Conservation (phyloP, 35 echinoderm and acorn worm genomes). For the Heliocidaris tuberculata region DNA sequence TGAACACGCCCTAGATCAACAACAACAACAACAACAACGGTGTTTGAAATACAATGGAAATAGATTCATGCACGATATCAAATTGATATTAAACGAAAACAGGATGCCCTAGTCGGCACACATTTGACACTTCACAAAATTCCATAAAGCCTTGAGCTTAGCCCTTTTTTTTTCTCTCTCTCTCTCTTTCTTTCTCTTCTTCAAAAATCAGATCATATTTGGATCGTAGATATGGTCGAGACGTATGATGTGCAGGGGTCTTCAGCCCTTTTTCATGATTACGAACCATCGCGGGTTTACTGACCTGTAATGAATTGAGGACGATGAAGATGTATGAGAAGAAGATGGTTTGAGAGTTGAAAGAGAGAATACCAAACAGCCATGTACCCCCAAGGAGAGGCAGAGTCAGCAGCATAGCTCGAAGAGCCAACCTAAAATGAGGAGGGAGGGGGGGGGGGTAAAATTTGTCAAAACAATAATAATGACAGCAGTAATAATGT, state of each 20-base stretch:
- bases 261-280: too few relatives aligned
- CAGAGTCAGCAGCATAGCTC: slow-evolving; percentile 80
- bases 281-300: neutral
- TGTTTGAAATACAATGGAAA: neutral
- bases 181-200: too few relatives aligned
- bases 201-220: too few relatives aligned
- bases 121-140: too few relatives aligned
- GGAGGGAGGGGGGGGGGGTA: neutral
- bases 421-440: slow-evolving; percentile 62
- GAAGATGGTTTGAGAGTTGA: slow-evolving; percentile 61
- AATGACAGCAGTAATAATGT: too few relatives aligned
- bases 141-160: too few relatives aligned
- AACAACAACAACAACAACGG: slow-evolving; percentile 2
- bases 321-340: slow-evolving; percentile 96
- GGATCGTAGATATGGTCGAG: too few relatives aligned
- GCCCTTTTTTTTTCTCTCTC: too few relatives aligned
- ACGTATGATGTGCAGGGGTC: too few relatives aligned
- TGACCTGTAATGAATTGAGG: slow-evolving; percentile 92
- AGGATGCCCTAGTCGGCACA: too few relatives aligned
- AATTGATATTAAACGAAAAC: too few relatives aligned
- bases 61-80: neutral
- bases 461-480: neutral
- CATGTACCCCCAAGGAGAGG: slow-evolving; percentile 87
- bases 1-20: slow-evolving; percentile 72
- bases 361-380: slow-evolving; percentile 83